Evolutionary conservation across 2,113 vertebrate species (phyloP), one percentile per base, ranked within the genome.

Genomic region (Dasyurus viverrinus): DNA sequence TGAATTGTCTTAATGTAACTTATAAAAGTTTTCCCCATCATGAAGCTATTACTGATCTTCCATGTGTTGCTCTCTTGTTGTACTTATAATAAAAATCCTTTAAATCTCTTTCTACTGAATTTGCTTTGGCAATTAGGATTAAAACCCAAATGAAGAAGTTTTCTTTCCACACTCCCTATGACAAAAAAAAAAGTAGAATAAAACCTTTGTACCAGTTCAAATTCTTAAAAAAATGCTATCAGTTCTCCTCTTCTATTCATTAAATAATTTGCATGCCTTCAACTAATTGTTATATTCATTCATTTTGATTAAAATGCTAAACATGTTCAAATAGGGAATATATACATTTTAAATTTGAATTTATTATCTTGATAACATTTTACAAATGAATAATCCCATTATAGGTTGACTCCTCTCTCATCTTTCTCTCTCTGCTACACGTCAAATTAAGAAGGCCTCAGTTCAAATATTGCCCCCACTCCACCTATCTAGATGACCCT

Each of bases 301-400:
- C 91, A 89, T 95, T 93, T 57, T 95, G 89, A 93, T 53, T 76
- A 76, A 89, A 89, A 89, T 36, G 92, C 92, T 90, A 60, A 47
- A 93, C 68, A 54, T 93, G 92, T 93, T 93, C 36, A 84, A 84
- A 84, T 42, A 22, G n/a, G 8, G 68, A 84, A 84, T 84, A 92
- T 42, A 54, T 76, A 93, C 92, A 97, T 36, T 55, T 94, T 93
- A 89, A 52, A 92, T 95, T 55, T 90, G 95, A 95, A 94, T 89
- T 93, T 84, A 89, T 95, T 90, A 92, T 96, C 94, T 96, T 93
- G 53, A 24, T 84, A 93, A 92, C 91, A 92, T 90, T 84, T 93
- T 90, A 53, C 50, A 93, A 93, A 97, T 95, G 95, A 84, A 96
- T 89, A 97, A 94, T 90, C 94, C 19, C 23, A 95, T 89, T 90